Percentiles rank a stretch among this genome's conserved stretches.
phyloP scores from a whole-genome alignment of 2,888 invertebrate species.

The Onthophagus sagittarius region DNA sequence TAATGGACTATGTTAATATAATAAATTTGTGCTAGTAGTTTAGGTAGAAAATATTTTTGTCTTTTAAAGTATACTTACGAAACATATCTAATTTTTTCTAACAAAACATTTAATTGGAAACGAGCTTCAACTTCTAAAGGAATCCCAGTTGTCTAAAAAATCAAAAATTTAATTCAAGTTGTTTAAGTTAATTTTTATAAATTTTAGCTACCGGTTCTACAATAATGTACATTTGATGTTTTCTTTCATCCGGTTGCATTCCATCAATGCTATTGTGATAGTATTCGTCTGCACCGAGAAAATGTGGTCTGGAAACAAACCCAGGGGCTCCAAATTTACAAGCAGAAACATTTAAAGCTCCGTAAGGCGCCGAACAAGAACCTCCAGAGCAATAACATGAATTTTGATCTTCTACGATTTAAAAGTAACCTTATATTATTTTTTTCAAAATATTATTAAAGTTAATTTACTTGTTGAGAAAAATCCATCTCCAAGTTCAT shows the following conservation, averaged over 20 bases:
- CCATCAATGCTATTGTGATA: conserved; percentile 65
- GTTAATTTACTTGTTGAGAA: conserved; percentile 61
- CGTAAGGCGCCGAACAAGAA: conserved; percentile 54
- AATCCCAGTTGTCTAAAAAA: conserved; percentile 66
- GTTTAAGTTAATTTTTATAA: background rate
- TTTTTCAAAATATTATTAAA: background rate
- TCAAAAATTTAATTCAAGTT: conserved; percentile 19
- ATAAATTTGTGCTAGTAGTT: too few relatives aligned
- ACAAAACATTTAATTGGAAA: conserved; percentile 74
- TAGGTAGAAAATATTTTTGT: too few relatives aligned
- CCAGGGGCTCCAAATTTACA: conserved; percentile 79
- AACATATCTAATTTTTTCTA: conserved; percentile 62
- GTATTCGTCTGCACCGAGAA: conserved; percentile 68
- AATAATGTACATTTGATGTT: conserved; percentile 72
- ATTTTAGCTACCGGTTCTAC: conserved; percentile 66
- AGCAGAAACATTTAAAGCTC: conserved; percentile 72
- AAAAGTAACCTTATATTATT: background rate
- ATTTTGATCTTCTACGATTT: conserved; percentile 58
- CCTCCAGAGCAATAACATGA: conserved; percentile 68
- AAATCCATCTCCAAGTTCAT: conserved; percentile 58
- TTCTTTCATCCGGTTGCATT: conserved; percentile 61
- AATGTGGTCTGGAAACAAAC: conserved; percentile 82
- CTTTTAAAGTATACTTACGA: conserved; percentile 54
- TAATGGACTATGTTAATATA: too few relatives aligned
- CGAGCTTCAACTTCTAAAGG: conserved; percentile 73